Percentiles rank a stretch among this genome's conserved stretches.
These are phyloP conservation scores for Eurystomus glaucurus DNA, from an alignment of 2,797 vertebrate genomes.

Conservation along the genomic window DNA sequence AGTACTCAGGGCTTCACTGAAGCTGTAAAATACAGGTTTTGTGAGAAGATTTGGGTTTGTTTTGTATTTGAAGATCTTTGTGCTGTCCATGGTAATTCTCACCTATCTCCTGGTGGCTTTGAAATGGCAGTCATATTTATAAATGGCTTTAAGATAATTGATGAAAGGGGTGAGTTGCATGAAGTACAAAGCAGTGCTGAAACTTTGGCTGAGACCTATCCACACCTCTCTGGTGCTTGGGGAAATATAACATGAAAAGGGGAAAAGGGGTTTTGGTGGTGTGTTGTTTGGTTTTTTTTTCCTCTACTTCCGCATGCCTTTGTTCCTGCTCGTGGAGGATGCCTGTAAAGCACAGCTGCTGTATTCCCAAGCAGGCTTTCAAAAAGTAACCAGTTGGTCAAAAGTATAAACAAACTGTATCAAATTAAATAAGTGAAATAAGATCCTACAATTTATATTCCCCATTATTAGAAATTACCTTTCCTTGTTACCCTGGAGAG, in stretches of 20 bases:
- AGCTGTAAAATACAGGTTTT: slow-evolving; percentile 33
- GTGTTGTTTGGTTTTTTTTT: accelerated
- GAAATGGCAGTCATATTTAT: not conserved
- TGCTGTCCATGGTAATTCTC: slow-evolving; percentile 52
- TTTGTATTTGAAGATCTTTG: slow-evolving; percentile 30
- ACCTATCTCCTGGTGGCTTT: slow-evolving; percentile 42
- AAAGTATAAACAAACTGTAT: not conserved
- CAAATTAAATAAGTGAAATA: not conserved
- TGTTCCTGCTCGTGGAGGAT: not conserved
- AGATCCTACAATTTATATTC: not conserved
- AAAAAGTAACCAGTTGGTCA: not conserved
- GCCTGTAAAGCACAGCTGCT: not conserved
- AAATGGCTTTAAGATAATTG: slow-evolving; percentile 43
- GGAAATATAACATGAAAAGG: slow-evolving; percentile 55
- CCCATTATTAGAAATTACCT: not conserved
- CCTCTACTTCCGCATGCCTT: not conserved
- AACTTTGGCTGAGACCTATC: slow-evolving; percentile 31
- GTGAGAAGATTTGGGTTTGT: not conserved
- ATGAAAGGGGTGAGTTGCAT: slow-evolving; percentile 57
- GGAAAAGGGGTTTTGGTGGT: not conserved
- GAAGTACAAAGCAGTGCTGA: slow-evolving; percentile 58
- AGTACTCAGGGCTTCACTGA: not conserved
- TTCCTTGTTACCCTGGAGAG: not conserved
- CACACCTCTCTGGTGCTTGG: slow-evolving; percentile 58
- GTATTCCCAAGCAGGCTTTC: not conserved